Conservation (phyloP, 2,113 vertebrate genomes). For the Pteruthius melanotis region DNA sequence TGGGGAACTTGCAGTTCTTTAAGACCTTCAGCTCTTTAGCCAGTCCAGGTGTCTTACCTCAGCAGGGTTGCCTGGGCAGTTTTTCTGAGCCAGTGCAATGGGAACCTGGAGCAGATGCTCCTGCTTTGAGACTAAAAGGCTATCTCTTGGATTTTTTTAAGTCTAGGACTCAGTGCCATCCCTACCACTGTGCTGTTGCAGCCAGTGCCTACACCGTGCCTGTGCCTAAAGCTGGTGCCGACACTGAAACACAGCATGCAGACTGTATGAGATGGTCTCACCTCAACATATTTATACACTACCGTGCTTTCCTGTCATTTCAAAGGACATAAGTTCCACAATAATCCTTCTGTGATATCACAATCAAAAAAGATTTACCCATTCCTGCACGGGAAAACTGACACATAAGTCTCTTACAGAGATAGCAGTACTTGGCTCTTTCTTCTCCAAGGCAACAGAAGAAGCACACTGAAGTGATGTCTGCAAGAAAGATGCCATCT, state of each 20-base stretch:
- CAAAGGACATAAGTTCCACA: neutral
- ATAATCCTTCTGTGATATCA: neutral
- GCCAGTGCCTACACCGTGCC: neutral
- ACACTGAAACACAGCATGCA: neutral
- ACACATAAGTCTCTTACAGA: neutral
- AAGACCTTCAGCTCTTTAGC: neutral
- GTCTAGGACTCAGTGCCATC: neutral
- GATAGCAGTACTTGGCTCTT: neutral
- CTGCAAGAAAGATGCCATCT: slow-evolving; percentile 55
- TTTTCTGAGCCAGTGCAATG: neutral
- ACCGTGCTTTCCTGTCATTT: neutral
- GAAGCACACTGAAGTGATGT: neutral
- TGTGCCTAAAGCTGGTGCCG: neutral
- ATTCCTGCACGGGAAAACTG: neutral
- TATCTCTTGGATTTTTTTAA: neutral
- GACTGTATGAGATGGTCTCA: neutral
- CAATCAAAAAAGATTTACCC: neutral
- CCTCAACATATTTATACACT: neutral
- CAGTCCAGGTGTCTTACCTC: neutral
- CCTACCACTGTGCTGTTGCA: neutral
- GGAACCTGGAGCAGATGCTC: neutral
- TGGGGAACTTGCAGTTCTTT: neutral
- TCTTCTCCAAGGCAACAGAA: slow-evolving; percentile 43
- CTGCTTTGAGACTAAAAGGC: neutral
- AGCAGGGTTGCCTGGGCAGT: neutral